phyloP scores from a whole-genome alignment of 1,140 invertebrate species.

The Drosophila miranda region DNA sequence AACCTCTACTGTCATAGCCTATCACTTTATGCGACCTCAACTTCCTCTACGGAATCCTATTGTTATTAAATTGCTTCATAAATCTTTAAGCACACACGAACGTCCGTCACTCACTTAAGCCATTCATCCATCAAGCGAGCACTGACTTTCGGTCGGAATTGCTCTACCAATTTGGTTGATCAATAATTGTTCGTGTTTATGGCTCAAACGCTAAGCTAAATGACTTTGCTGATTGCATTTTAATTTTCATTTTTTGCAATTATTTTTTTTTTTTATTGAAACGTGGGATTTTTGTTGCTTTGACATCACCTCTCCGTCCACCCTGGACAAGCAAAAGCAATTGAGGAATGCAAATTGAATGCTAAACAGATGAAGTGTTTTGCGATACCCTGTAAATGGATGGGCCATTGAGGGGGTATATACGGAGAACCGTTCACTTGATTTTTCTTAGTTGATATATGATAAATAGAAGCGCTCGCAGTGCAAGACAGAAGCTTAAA shows the following conservation, averaged over 20 bases:
- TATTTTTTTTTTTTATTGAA: constrained; percentile 26
- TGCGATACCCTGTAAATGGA: constrained; percentile 1
- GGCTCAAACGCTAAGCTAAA: constrained; percentile 48
- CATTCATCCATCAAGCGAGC: constrained; percentile 26
- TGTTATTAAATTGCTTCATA: constrained; percentile 23
- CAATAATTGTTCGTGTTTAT: constrained; percentile 41
- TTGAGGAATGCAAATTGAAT: constrained; percentile 50
- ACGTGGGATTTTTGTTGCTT: constrained; percentile 37
- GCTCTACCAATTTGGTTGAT: constrained; percentile 38
- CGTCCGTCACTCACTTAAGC: constrained; percentile 14
- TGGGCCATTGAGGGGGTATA: neutral
- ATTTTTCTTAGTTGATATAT: too few relatives aligned
- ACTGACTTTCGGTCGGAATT: constrained; percentile 28
- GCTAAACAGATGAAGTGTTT: constrained; percentile 26
- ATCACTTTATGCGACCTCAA: constrained; percentile 14
- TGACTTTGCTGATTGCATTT: constrained; percentile 65
- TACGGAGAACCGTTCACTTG: too few relatives aligned
- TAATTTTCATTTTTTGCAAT: constrained; percentile 34
- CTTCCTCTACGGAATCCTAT: neutral
- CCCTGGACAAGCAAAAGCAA: too few relatives aligned
- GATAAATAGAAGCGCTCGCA: too few relatives aligned
- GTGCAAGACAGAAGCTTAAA: too few relatives aligned
- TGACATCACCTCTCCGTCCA: constrained; percentile 45
- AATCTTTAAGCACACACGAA: constrained; percentile 3
- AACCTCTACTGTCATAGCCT: neutral